phyloP scores from a whole-genome alignment of 2,113 vertebrate genomes.

The Pyrgilauda ruficollis region DNA sequence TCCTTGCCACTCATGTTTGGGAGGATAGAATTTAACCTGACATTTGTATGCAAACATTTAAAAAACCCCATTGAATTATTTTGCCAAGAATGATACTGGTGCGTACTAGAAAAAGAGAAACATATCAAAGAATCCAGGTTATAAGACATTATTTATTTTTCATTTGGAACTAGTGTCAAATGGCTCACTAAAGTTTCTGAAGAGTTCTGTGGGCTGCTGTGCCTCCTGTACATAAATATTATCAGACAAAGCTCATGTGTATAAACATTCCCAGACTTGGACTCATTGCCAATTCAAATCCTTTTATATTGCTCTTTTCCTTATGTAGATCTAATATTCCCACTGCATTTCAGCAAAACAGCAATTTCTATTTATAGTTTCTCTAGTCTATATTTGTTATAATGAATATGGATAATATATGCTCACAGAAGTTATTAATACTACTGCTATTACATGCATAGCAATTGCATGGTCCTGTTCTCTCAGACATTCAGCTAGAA shows the following conservation, averaged over 20 bases:
- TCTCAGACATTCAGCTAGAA: background rate
- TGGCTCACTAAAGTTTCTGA: background rate
- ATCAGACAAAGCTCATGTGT: constrained; percentile 18
- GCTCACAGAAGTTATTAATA: constrained; percentile 46
- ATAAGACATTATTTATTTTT: background rate
- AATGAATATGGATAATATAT: constrained; percentile 63
- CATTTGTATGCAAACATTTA: background rate
- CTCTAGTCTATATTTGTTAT: constrained; percentile 55
- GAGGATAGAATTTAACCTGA: background rate
- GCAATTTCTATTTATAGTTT: constrained; percentile 55
- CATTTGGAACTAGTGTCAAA: background rate
- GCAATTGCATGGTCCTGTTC: background rate
- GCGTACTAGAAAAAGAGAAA: background rate
- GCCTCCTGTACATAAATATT: constrained; percentile 31
- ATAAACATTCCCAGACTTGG: constrained; percentile 45
- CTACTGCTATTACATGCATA: background rate
- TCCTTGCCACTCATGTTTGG: background rate
- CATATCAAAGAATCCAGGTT: background rate
- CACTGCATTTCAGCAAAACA: constrained; percentile 28
- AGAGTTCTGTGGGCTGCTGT: background rate
- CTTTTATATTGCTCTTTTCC: constrained; percentile 54
- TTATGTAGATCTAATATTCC: constrained; percentile 52
- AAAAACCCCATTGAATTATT: background rate
- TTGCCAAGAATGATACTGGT: background rate
- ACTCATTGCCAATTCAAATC: constrained; percentile 16